Conservation (phyloP, 2,113 vertebrate genomes). For the Corvus hawaiiensis region DNA sequence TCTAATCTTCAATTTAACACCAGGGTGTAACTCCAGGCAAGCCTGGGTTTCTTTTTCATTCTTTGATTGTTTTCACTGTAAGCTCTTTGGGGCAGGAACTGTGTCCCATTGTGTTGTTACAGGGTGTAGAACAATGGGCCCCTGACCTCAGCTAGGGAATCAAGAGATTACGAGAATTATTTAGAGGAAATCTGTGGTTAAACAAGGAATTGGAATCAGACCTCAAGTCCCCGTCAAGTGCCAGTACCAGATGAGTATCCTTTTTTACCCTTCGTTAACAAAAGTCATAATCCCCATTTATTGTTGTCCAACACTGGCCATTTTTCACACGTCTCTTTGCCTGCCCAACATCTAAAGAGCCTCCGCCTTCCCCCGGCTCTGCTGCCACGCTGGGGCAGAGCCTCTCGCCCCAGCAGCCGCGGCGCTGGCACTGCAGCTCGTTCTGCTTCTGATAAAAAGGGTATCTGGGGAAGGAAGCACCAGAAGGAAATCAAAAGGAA, state of each 20-base stretch:
- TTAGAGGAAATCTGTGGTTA: slow-evolving; percentile 66
- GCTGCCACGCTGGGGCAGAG: neutral
- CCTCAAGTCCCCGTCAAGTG: slow-evolving; percentile 54
- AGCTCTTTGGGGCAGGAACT: slow-evolving; percentile 64
- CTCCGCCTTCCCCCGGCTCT: neutral
- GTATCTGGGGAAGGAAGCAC: slow-evolving; percentile 54
- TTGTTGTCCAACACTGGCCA: slow-evolving; percentile 40
- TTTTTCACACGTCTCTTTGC: slow-evolving; percentile 32
- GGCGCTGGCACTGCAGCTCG: neutral
- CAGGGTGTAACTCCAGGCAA: slow-evolving; percentile 63
- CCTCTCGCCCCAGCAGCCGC: neutral
- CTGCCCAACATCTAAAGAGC: slow-evolving; percentile 39
- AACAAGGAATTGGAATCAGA: slow-evolving; percentile 66
- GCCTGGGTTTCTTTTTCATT: slow-evolving; percentile 59
- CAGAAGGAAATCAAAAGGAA: slow-evolving; percentile 61
- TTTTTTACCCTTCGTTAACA: slow-evolving; percentile 38
- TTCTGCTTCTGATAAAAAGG: slow-evolving; percentile 56
- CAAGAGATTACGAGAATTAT: slow-evolving; percentile 66
- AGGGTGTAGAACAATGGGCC: slow-evolving; percentile 66
- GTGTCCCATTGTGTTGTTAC: slow-evolving; percentile 65
- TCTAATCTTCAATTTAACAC: slow-evolving; percentile 62
- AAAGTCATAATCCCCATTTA: slow-evolving; percentile 16
- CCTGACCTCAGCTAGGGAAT: slow-evolving; percentile 63
- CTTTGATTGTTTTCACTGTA: slow-evolving; percentile 67
- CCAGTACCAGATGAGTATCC: slow-evolving; percentile 61